Evolutionary conservation across 2,797 vertebrate genomes (phyloP), one percentile per base, ranked within the genome.

Genomic region (Triplophysa bombifrons): DNA sequence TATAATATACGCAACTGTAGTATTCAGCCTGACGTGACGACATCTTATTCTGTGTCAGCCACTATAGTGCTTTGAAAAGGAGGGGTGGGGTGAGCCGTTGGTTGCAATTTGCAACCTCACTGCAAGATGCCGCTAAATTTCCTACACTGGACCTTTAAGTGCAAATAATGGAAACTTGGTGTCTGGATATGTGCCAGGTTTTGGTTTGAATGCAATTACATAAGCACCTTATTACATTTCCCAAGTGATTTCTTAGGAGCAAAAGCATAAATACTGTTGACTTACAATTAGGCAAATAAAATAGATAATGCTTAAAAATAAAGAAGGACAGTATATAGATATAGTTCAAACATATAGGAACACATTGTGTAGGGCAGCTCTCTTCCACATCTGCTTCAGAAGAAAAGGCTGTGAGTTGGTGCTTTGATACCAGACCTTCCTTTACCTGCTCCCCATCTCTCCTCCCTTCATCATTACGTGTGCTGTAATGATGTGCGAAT

Each of bases 401-500:
- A 50, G 11, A 20, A 64, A 56, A 6, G 11, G 11, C 34, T 2
- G 17, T 34, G 19, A 41, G 20, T 48, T 48, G 46, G 12, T 61
- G 46, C 60, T 51, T 70, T 19, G 11, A 64, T 51, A 7, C 13
- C 14, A 38, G n/a, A 53, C 50, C 30, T 50, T 55, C 30, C 19
- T 34, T 56, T 48, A 25, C n/a, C 22, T 76, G 41, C 48, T 58
- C 27, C 69, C 55, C 44, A 61, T 41, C 17, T 41, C 13, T 10
- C n/a, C 27, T 44, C 30, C 3, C 27, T 20, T 16, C 22, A n/a
- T 30, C 48, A 17, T 27, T 51, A 48, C 25, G n/a, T 53, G 55
- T 78, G 73, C 44, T 50, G 51, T 74, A 81, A 81, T 56, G 78
- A 78, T 82, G 78, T 70, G 69, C 17, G 68, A 75, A 67, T 81